Conservation (phyloP, 35 echinoderm and acorn worm genomes). For the Ophioderma brevispina region DNA sequence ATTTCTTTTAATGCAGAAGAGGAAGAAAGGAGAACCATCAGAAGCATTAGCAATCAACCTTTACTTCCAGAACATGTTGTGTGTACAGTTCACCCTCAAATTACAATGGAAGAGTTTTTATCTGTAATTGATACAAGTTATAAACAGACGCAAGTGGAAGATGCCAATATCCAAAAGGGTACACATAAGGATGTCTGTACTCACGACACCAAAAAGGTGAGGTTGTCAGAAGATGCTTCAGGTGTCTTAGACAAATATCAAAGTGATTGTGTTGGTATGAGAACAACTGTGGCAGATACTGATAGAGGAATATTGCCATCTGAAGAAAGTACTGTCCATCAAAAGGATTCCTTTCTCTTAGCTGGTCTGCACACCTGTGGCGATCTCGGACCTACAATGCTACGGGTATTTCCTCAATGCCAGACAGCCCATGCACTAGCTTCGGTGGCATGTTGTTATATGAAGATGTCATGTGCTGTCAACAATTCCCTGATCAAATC, state of each 20-base stretch:
- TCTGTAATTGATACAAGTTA: slow-evolving; percentile 43
- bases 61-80: slow-evolving; percentile 62
- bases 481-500: neutral
- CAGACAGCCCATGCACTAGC: slow-evolving; percentile 51
- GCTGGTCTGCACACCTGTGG: slow-evolving; percentile 86
- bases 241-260: neutral
- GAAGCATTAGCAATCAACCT: neutral
- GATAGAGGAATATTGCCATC: too few relatives aligned
- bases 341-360: slow-evolving; percentile 38
- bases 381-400: slow-evolving; percentile 82
- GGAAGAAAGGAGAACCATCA: too few relatives aligned
- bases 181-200: too few relatives aligned
- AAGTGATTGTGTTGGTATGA: neutral
- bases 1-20: too few relatives aligned
- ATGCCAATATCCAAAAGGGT: neutral
- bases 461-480: slow-evolving; percentile 67
- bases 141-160: neutral
- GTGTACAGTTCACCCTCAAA: slow-evolving; percentile 74
- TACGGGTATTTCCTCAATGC: slow-evolving; percentile 75
- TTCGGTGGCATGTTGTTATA: slow-evolving; percentile 79
- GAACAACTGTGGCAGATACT: too few relatives aligned
- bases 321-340: too few relatives aligned
- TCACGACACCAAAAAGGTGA: too few relatives aligned
- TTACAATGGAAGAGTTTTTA: slow-evolving; percentile 77
- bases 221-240: too few relatives aligned